Base-by-base conservation (phyloP, 2,113 vertebrate genomes). In the Sander lucioperca region DNA sequence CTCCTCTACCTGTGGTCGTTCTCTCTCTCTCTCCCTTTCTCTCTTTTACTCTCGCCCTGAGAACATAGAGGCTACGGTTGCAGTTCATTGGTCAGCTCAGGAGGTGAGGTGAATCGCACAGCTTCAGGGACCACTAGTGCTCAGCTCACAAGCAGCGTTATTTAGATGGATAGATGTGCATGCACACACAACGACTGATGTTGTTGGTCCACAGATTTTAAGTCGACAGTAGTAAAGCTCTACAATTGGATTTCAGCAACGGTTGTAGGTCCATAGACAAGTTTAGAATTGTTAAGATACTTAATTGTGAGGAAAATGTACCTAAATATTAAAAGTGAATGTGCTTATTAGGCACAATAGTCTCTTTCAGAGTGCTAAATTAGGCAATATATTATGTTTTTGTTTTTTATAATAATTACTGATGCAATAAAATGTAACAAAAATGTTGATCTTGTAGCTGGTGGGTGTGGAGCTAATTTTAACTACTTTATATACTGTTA, bases 31-130 rank as follows among this genome's bases (percentile, higher is more conserved):
- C n/a, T 21, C 4, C n/a, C 58, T 83, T 14, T 72, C 33, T 10
- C 30, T 54, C 50, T 61, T 18, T 50, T 23, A 67, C 39, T 71
- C 30, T 67, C 64, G 74, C 19, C 48, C 16, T 13, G 77, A 59
- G 69, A 69, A 68, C 77, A 82, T 3, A 54, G 47, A 78, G 77
- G 5, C 21, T 72, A 54, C 51, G 81, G 80, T 79, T 83, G 76
- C 84, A 87, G 84, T 63, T 84, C 84, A 91, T 80, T 80, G 86
- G 64, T 80, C 67, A 27, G 59, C n/a, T 81, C 70, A 88, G 86
- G 74, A 86, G 79, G 73, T 85, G 79, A 65, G 82, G 66, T 79
- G 83, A 86, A 75, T 71, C 14, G 9, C 59, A 77, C 64, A 74
- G 75, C 83, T 86, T 65, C 30, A 59, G 79, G 81, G 85, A 86